Percentiles rank a stretch among this genome's conserved stretches.
phyloP scores from a whole-genome alignment of 2,113 vertebrate species.

The Gopherus flavomarginatus region DNA sequence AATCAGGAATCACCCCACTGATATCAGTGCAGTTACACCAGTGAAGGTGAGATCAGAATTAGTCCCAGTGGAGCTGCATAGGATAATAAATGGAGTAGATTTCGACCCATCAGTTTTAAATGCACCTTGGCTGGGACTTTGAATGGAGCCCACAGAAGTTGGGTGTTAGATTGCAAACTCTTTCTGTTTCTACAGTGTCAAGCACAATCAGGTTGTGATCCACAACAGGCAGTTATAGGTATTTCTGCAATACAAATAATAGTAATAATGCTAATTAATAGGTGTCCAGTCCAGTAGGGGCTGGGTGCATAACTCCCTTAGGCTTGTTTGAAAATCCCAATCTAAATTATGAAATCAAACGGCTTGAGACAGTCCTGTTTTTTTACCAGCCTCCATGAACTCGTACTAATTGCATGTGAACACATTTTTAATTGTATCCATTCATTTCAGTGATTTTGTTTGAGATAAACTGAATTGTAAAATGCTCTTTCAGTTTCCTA shows the following conservation, averaged over 20 bases:
- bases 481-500: not conserved
- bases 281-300: not conserved
- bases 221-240: not conserved
- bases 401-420: not conserved
- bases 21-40: not conserved
- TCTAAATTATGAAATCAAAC: not conserved
- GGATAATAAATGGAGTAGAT: not conserved
- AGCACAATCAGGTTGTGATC: not conserved
- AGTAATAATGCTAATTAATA: not conserved
- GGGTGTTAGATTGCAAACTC: not conserved
- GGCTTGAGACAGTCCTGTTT: not conserved
- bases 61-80: not conserved
- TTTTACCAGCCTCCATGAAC: not conserved
- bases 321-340: not conserved
- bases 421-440: not conserved
- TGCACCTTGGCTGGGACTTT: not conserved
- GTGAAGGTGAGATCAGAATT: accelerated
- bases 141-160: not conserved
- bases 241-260: not conserved
- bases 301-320: not conserved
- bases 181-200: not conserved
- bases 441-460: not conserved
- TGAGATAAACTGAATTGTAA: not conserved
- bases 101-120: not conserved
- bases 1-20: not conserved